Base-by-base conservation (phyloP, 2,797 vertebrate species). In the Miichthys miiuy region DNA sequence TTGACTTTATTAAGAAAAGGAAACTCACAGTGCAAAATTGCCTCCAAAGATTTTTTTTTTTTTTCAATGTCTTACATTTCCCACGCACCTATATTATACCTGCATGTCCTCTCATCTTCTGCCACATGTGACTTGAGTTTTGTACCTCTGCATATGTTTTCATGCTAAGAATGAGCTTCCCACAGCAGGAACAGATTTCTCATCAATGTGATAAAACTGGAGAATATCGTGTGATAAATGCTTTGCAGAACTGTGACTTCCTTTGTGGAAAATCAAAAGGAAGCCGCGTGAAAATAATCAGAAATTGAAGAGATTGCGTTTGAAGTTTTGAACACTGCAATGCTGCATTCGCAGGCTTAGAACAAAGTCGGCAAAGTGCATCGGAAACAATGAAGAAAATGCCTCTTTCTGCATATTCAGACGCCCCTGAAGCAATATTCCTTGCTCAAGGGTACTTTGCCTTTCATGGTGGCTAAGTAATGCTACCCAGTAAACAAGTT, bases 401-500 rank as follows among this genome's bases (percentile, higher is more conserved):
- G 5, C 34, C 21, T 16, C 11, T 27, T 44, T 27, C 4, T 42
- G 7, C 25, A 60, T 44, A 69, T 70, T 78, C 38, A 67, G 48
- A 51, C 27, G 23, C 9, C 13, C 51, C 56, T 52, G 23, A 58
- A 75, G 25, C 34, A 21, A 17, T 8, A 27, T 65, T 68, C 58
- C 63, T 65, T 68, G 71, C 69, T 75, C 25, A 75, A 74, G 68
- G 70, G 64, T 27, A 48, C 44, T 63, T n/a, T 67, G 9, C 58
- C 58, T 58, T 74, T 25, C 25, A 64, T 58, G 56, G 48, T 58
- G 75, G 41, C 56, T 52, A 72, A 75, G 47, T 78, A 67, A 68
- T 54, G 21, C 34, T 63, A 23, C 34, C 4, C 25, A 57, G 78
- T 61, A 81, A 78, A 81, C 41, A 81, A 62, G 27, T 83, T 87